Evolutionary conservation across 1,140 invertebrate genomes (phyloP), one percentile per base, ranked within the genome.

Genomic region (Drosophila insularis): DNA sequence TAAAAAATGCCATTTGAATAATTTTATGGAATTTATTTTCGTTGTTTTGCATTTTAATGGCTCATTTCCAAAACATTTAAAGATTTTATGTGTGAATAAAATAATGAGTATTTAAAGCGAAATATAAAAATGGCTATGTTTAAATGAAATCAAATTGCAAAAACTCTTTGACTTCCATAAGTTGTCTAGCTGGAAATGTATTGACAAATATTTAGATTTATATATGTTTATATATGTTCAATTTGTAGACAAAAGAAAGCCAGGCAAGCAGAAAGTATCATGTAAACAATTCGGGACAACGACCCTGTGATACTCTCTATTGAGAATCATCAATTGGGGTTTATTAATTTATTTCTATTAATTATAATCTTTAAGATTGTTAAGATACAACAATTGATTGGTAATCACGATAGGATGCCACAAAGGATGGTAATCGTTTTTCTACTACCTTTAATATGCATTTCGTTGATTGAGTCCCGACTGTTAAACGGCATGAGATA

Each of bases 171-270:
- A 63, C 53, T 27, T 46, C 58, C 60, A 64, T 55, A 46, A 64
- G 55, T 65, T 76, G 62, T 77, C 73, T 76, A 62, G 27, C 56
- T 61, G 32, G 4, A 73, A 68, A 59, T 75, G 67, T 21, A 68
- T 71, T 71, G 73, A 76, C 74, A 77, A 77, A 71, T 77, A 74
- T 77, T 77, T 77, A 68, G 73, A 71, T 76, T 63, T 56, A n/a
- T n/a, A n/a, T n/a, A n/a, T n/a, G n/a, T n/a, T n/a, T n/a, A n/a
- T n/a, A n/a, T n/a, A n/a, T n/a, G n/a, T n/a, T n/a, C n/a, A 43
- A 46, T 10, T 17, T 46, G 6, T 46, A 8, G 6, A 46, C 5
- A 17, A 46, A 46, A 17, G 5, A 46, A 17, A 14, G 1, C n/a
- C 4, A 7, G n/a, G 39, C 39, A 43, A 43, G 6, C 3, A 43